Percentiles rank a stretch among this genome's conserved stretches.
Conservation (phyloP, 2,797 vertebrate species). For the Coracias cyanogaster region DNA sequence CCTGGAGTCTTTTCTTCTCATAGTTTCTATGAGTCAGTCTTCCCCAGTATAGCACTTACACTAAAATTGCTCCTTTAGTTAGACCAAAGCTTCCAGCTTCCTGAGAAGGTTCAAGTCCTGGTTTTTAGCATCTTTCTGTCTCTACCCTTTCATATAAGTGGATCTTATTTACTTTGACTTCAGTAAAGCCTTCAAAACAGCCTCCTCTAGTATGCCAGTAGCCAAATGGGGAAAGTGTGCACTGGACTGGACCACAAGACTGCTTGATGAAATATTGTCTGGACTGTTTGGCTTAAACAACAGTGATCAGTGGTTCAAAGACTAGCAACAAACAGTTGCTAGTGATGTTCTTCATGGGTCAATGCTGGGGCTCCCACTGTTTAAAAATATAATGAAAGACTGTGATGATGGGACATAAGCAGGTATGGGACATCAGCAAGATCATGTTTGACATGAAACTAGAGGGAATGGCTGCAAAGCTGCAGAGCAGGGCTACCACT, state of each 20-base stretch:
- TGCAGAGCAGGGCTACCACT: background rate
- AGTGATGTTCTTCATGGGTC: background rate
- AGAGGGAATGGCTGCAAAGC: background rate
- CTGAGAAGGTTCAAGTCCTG: background rate
- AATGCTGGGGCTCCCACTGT: background rate
- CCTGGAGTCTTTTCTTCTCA: background rate
- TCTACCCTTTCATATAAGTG: background rate
- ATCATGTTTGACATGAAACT: background rate
- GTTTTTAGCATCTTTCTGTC: background rate
- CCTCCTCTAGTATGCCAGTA: background rate
- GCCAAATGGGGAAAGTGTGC: background rate
- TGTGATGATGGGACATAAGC: background rate
- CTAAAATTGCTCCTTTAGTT: background rate
- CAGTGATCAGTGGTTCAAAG: background rate
- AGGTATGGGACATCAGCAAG: background rate
- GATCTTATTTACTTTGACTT: background rate
- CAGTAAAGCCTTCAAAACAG: background rate
- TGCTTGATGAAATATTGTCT: background rate
- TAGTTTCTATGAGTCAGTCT: slow-evolving; percentile 17
- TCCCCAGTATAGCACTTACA: background rate
- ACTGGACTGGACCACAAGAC: background rate
- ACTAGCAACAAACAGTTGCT: background rate
- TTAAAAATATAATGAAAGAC: background rate
- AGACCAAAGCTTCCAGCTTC: background rate
- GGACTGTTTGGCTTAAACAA: background rate